Conservation (phyloP, 2,797 vertebrate genomes). For the Linurgus olivaceus region DNA sequence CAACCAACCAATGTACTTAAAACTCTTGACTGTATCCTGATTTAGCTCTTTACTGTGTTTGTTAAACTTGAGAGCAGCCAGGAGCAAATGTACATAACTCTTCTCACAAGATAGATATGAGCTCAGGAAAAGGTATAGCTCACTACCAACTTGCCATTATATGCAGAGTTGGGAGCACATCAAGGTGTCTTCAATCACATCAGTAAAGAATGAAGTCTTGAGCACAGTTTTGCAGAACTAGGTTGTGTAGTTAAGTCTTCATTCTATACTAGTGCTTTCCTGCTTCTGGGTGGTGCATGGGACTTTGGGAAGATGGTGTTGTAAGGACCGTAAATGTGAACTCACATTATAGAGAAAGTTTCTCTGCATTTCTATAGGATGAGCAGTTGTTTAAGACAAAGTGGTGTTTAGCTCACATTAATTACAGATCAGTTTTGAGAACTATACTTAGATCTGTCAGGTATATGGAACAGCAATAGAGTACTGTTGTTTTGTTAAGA, state of each 20-base stretch:
- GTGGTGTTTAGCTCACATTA: background rate
- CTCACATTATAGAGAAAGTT: background rate
- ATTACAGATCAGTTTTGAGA: background rate
- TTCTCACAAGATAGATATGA: background rate
- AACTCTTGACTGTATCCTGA: background rate
- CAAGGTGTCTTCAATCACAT: background rate
- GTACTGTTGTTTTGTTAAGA: background rate
- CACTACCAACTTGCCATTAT: accelerated
- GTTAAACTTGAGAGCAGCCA: background rate
- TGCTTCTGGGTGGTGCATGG: background rate
- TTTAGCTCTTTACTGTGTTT: background rate
- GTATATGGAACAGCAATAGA: background rate
- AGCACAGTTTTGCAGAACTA: background rate
- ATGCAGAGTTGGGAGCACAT: background rate
- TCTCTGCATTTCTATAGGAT: background rate
- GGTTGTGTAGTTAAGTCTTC: background rate
- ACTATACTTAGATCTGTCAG: background rate
- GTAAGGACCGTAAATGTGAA: background rate
- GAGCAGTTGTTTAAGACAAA: background rate
- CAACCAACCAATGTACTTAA: accelerated
- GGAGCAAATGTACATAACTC: accelerated
- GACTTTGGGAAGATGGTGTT: background rate
- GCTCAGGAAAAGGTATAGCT: background rate
- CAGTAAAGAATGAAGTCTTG: background rate
- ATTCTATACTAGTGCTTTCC: background rate